Evolutionary conservation across 2,113 vertebrate species (phyloP).

Genomic region (Meleagris gallopavo): DNA sequence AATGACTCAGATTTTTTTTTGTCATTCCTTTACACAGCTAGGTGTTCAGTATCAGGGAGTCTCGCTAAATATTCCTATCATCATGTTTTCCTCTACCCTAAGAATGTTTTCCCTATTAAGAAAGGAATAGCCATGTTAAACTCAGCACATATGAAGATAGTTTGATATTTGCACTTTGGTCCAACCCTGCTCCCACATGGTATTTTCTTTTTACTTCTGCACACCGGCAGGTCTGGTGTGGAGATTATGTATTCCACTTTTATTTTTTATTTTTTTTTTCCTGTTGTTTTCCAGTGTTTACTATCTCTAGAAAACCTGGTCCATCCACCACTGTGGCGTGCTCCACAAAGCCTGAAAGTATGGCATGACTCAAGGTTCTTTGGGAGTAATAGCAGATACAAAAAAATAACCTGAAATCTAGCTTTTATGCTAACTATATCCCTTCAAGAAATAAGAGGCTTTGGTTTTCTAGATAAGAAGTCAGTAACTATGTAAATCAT

Average conservation of each 20-base stretch:
- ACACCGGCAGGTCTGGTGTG: neutral
- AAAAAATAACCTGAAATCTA: neutral
- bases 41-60: neutral
- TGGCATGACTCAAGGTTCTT: neutral
- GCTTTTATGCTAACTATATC: neutral
- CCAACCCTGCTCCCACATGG: neutral
- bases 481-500: neutral
- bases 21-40: neutral
- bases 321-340: neutral
- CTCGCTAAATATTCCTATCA: neutral
- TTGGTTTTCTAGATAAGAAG: neutral
- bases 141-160: neutral
- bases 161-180: neutral
- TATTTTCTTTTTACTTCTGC: neutral
- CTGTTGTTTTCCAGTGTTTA: neutral
- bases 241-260: neutral
- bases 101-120: neutral
- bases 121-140: neutral
- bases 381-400: neutral
- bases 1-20: neutral
- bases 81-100: neutral
- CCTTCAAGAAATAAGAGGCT: neutral
- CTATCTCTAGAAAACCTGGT: neutral
- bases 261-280: neutral
- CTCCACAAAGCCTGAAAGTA: neutral